Base-by-base conservation (phyloP, 2,888 invertebrate species). In the Pachycephus smyrnensis region DNA sequence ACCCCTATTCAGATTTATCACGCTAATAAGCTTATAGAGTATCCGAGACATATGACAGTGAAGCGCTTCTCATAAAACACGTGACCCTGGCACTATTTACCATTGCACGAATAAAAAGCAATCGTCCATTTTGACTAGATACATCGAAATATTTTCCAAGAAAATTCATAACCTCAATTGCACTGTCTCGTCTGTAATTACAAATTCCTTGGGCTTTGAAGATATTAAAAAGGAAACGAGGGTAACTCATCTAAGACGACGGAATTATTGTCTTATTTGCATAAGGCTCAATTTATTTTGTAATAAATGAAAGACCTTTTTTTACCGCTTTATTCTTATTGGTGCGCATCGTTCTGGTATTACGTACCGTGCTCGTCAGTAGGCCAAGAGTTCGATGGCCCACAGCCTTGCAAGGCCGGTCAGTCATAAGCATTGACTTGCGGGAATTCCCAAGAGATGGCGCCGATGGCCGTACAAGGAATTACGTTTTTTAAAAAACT, bases 401-500 rank as follows among this genome's bases (percentile, higher is more conserved):
- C 85, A 85, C 87, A 90, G 90, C 90, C 90, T 90, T 90, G 90
- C 90, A 90, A 90, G 90, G 90, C 87, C 90, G 89, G 84, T 82
- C 82, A 78, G 73, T 73, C 69, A 23, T 15, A 55, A 55, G 23
- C 55, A 23, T 55, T 55, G 55, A 55, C 55, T 55, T 55, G 23
- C 55, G 55, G 23, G 55, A 55, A 55, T 55, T 55, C 55, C 55
- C 23, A 55, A 55, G 55, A 55, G 55, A 55, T 55, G 55, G 55
- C 55, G 55, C 55, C 23, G 55, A 55, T 15, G 23, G 55, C 9
- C 23, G 55, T 55, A 2, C 23, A 55, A 55, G 55, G 15, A 55
- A 55, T 23, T 9, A 55, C 23, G 23, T 23, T 55, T 23, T 55
- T 40, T 15, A 4, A 9, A 55, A 40, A 55, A 55, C 55, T 55